Evolutionary conservation across 2,888 invertebrate species (phyloP).

Genomic region (Panopea generosa): DNA sequence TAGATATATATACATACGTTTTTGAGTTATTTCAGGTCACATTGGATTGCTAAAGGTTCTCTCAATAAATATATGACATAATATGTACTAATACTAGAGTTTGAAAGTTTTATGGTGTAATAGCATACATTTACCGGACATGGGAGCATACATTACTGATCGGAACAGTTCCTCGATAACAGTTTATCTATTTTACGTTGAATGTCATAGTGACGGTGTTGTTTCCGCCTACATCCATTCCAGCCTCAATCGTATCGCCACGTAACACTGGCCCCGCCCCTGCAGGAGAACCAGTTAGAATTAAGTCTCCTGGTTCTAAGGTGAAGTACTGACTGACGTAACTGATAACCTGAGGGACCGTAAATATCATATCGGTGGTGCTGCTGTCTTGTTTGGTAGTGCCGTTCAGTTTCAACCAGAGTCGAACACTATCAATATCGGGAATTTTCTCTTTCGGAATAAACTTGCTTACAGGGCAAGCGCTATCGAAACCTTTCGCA

Average conservation of each 20-base stretch:
- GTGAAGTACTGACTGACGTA: slow-evolving; percentile 90
- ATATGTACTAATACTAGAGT: too few relatives aligned
- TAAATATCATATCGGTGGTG: slow-evolving; percentile 90
- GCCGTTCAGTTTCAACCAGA: slow-evolving; percentile 87
- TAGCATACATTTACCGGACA: too few relatives aligned
- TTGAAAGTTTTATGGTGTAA: too few relatives aligned
- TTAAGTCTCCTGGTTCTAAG: slow-evolving; percentile 90
- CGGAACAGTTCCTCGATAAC: too few relatives aligned
- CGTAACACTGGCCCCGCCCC: slow-evolving; percentile 88
- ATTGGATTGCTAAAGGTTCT: too few relatives aligned
- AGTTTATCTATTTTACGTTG: slow-evolving; percentile 39
- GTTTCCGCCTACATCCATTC: slow-evolving; percentile 79
- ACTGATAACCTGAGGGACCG: slow-evolving; percentile 88
- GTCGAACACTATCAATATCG: slow-evolving; percentile 71
- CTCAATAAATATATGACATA: too few relatives aligned
- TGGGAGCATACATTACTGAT: too few relatives aligned
- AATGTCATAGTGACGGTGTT: slow-evolving; percentile 72
- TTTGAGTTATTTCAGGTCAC: too few relatives aligned
- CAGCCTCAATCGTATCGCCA: slow-evolving; percentile 90
- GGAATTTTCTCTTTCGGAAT: slow-evolving; percentile 85
- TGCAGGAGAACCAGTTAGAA: slow-evolving; percentile 91
- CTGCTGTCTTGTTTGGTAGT: slow-evolving; percentile 87
- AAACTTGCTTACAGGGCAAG: slow-evolving; percentile 90
- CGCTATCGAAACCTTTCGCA: slow-evolving; percentile 92
- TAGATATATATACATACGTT: too few relatives aligned